Evolutionary conservation across 2,797 vertebrate genomes (phyloP), one percentile per base, ranked within the genome.

Genomic region (Cryptoblepharus egeriae): DNA sequence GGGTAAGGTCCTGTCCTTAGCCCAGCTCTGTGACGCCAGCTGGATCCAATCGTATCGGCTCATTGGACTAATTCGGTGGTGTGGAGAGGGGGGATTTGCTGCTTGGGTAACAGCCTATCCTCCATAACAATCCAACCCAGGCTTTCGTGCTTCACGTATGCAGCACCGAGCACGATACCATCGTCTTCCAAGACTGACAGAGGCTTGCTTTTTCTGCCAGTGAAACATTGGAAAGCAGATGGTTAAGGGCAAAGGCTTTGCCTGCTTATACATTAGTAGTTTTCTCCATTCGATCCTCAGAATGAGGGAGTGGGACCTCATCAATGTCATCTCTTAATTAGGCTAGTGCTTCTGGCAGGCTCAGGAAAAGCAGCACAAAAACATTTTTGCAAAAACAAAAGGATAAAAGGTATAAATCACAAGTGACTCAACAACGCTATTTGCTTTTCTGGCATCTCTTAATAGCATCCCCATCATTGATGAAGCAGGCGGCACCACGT

Each of bases 271-370:
- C 77, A 78, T 77, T 45, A 49, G 9, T 49, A 37, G 30, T 6
- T 85, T 78, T 82, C 26, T 73, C 74, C 26, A 12, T 13, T 3
- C 3, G 45, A 69, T 0, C 73, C 68, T 22, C 13, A 49, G 75
- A 80, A 5, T 26, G 82, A n/a, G 2, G 32, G 60, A 49, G 55
- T 16, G 60, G 74, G 15, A 69, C 83, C 81, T 69, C 60, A 73
- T n/a, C 80, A 80, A 83, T 13, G 39, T 30, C 16, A 30, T 22
- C 9, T 22, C 79, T 49, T 88, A 85, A 90, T 89, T 88, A 86
- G 63, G 37, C 70, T 63, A 57, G 37, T 67, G 61, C 20, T 73
- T 37, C 74, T 80, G 71, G 45, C 32, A 55, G 63, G 52, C 3
- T 13, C 20, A 15, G 42, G 77, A 24, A 42, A 69, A 69, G 32